Base-by-base conservation (phyloP, 2,797 vertebrate species). In the Coranthus polyacanthus region DNA sequence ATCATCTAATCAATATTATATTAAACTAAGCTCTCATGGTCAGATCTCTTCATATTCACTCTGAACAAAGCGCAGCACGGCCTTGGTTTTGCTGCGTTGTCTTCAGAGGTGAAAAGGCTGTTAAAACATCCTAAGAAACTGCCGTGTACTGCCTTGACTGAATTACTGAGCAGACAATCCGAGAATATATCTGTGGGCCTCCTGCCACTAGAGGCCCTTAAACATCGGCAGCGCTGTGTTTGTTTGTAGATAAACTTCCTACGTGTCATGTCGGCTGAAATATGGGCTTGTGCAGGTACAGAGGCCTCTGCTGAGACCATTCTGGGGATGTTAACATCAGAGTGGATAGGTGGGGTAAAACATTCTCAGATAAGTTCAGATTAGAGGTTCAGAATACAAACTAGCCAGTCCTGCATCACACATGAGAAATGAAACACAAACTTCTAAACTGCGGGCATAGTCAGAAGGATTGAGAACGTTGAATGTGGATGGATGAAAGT, bases 201-300 rank as follows among this genome's bases (percentile, higher is more conserved):
- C 41, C 21, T 51, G 49, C 11, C 15, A 53, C 32, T 37, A 42
- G 11, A 58, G 45, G 7, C 17, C 21, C 26, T 44, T 52, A 43
- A 57, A 69, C 53, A 47, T 1, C 18, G 37, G 6, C 63, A 63
- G 50, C 34, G 6, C 17, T 47, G 38, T 41, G 24, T 62, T 70
- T n/a, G 24, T 54, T 66, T 68, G 37, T 0, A 59, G 51, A 73
- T 71, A 24, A 67, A 71, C 37, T 36, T 57, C 8, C 21, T 37
- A n/a, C 61, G 49, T 45, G 8, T 34, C 46, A 26, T 56, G 41
- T 56, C 63, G 59, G 64, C 59, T 62, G 5, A 58, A 58, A 66
- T 44, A 29, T 51, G 16, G 29, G 16, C 29, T 22, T 5, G 12
- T 32, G 64, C 43, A 42, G 18, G 42, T 17, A 29, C 43, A 45